Conservation (phyloP, 2,797 vertebrate species). For the Argya squamiceps region DNA sequence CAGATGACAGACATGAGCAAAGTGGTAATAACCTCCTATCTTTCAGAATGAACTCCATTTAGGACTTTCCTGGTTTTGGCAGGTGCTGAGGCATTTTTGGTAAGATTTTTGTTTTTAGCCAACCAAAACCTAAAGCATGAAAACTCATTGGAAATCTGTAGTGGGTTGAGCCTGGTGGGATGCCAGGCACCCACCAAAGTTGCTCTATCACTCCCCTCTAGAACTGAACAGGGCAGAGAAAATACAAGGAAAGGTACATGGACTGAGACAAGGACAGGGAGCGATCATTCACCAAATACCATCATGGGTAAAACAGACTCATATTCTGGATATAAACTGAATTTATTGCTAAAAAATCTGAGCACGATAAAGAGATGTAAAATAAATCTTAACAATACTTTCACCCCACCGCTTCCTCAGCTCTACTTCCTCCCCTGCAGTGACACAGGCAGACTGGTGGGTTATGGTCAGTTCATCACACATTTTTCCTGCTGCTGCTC, state of each 20-base stretch:
- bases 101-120: neutral
- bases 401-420: neutral
- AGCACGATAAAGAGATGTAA: accelerated
- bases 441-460: neutral
- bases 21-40: neutral
- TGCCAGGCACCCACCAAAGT: neutral
- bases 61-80: neutral
- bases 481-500: neutral
- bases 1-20: neutral
- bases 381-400: neutral
- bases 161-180: neutral
- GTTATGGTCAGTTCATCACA: accelerated
- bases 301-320: neutral
- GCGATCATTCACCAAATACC: neutral
- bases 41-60: neutral
- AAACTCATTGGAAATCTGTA: neutral
- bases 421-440: neutral
- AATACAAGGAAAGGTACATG: neutral
- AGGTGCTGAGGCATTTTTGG: neutral
- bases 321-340: neutral
- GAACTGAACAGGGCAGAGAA: neutral
- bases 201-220: neutral
- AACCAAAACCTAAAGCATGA: neutral
- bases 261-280: neutral
- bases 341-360: neutral